Evolutionary conservation across 2,888 invertebrate genomes (phyloP).

Genomic region (Scaeva pyrastri): DNA sequence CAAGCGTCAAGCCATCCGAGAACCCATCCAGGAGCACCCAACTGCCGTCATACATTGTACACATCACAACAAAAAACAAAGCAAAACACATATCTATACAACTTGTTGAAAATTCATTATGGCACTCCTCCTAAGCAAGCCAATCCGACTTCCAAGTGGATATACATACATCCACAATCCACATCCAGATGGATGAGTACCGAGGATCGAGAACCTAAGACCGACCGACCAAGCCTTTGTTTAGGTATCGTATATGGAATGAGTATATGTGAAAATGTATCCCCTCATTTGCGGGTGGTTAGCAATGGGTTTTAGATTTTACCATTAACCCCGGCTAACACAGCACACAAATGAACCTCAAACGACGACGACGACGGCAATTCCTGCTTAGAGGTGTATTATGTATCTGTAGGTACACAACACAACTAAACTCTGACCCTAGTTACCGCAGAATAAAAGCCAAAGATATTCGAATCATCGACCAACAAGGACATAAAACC

Average conservation of each 20-base stretch:
- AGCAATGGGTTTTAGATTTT: constrained; percentile 25
- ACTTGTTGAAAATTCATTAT: constrained; percentile 76
- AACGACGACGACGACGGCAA: too few relatives aligned
- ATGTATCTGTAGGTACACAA: constrained; percentile 9
- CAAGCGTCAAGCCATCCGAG: background rate
- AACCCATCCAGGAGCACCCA: constrained; percentile 6
- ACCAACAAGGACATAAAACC: constrained; percentile 55
- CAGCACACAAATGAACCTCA: constrained; percentile 72
- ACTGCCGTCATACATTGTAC: constrained; percentile 6
- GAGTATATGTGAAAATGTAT: constrained; percentile 57
- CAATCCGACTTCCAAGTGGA: constrained; percentile 22
- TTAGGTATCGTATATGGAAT: constrained; percentile 16
- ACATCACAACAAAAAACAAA: constrained; percentile 25
- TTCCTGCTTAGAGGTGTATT: constrained; percentile 16
- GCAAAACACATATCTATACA: constrained; percentile 17
- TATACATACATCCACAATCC: background rate
- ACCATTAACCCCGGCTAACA: constrained; percentile 50
- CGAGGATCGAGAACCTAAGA: too few relatives aligned
- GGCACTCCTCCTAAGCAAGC: constrained; percentile 59
- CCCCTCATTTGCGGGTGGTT: constrained; percentile 49
- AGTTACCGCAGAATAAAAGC: constrained; percentile 64
- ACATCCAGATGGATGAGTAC: too few relatives aligned
- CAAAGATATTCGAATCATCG: constrained; percentile 71
- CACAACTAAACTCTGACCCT: constrained; percentile 55
- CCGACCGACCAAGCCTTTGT: constrained; percentile 56